These are phyloP conservation scores for Pholis gunnellus DNA, from an alignment of 2,113 vertebrate genomes.

Conservation along the genomic window DNA sequence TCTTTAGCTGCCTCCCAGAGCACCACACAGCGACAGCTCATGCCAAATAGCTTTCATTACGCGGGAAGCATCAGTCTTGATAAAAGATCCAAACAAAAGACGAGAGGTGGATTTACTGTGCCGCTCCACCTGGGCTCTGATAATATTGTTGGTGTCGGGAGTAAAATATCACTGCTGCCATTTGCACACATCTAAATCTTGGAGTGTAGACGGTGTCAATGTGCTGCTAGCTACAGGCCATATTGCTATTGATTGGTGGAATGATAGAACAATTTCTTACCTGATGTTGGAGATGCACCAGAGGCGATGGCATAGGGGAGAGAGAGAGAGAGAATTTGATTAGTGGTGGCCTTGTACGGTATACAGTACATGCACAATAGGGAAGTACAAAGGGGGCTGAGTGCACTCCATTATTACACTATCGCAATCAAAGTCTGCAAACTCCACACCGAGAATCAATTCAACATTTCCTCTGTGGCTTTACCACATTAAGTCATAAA, in stretches of 20 bases:
- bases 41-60: constrained; percentile 80
- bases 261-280: constrained; percentile 83
- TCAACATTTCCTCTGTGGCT: constrained; percentile 51
- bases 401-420: constrained; percentile 60
- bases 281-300: constrained; percentile 80
- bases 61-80: constrained; percentile 73
- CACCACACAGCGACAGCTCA: constrained; percentile 61
- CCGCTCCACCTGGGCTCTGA: constrained; percentile 67
- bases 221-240: constrained; percentile 73
- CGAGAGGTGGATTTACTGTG: constrained; percentile 71
- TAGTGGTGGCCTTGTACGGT: constrained; percentile 74
- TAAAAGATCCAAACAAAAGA: constrained; percentile 79
- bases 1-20: constrained; percentile 69
- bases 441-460: constrained; percentile 60
- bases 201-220: constrained; percentile 61
- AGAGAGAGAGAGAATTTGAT: constrained; percentile 76
- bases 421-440: constrained; percentile 63
- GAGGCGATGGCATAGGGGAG: constrained; percentile 66
- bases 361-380: constrained; percentile 64
- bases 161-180: constrained; percentile 76
- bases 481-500: constrained; percentile 43
- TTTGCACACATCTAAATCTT: constrained; percentile 82
- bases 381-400: constrained; percentile 54
- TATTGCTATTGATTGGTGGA: constrained; percentile 81
- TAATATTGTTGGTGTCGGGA: constrained; percentile 76